Conservation (phyloP, 2,797 vertebrate genomes). For the Platalea minor region DNA sequence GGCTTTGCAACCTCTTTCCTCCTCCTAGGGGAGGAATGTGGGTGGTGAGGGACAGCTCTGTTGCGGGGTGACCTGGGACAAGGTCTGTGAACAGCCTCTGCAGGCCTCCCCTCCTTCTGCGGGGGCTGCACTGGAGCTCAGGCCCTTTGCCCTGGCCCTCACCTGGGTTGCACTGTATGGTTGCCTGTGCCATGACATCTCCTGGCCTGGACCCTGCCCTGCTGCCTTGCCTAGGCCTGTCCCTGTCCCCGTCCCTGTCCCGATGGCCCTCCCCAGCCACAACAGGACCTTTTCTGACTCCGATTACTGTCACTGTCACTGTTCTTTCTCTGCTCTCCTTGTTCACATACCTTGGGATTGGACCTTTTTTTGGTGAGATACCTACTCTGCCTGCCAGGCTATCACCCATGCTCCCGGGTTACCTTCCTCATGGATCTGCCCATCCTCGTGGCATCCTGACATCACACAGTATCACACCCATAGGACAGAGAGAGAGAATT, state of each 20-base stretch:
- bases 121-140: neutral
- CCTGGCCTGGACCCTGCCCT: rapidly evolving
- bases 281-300: neutral
- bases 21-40: rapidly evolving
- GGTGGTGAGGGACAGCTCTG: neutral
- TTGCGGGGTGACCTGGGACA: neutral
- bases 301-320: rapidly evolving
- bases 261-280: rapidly evolving
- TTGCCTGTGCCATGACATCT: neutral
- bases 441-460: neutral
- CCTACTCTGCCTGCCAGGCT: neutral
- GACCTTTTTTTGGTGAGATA: neutral
- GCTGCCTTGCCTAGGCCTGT: neutral
- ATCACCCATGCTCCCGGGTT: rapidly evolving
- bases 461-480: rapidly evolving
- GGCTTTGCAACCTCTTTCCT: neutral
- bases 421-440: neutral
- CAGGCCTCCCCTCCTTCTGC: neutral
- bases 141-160: neutral
- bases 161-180: rapidly evolving
- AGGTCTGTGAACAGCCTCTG: neutral
- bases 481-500: neutral
- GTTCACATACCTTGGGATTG: neutral
- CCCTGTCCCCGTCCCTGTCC: neutral
- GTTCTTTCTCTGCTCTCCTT: neutral